Evolutionary conservation across 1,140 invertebrate genomes (phyloP), one percentile per base, ranked within the genome.

Genomic region (Lepidotrigona ventralis): DNA sequence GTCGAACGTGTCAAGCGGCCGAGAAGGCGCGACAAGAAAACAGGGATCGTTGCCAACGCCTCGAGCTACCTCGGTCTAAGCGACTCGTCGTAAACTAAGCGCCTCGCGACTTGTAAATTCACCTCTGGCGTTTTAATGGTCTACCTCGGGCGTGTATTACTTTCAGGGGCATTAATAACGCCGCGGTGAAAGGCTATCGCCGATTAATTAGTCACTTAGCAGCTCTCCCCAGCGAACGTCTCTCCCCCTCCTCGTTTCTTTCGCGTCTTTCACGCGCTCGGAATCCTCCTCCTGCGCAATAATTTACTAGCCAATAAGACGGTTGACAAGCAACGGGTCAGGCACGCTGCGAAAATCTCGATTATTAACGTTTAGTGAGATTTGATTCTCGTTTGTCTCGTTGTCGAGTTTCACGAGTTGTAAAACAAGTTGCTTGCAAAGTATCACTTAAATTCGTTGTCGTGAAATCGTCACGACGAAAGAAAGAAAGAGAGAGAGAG

Each of bases 161-260:
- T 93, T 93, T 92, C 93, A 92, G 84, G 81, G 88, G 89, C 93
- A 93, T 94, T 94, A 94, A 93, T 94, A 94, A 94, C 91, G 70
- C 73, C 81, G 64, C 81, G 84, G 84, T 85, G 89, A 90, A 91
- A 90, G 88, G 88, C 89, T 90, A 91, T 91, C 89, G 87, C 84
- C 92, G 88, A 92, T 92, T 92, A 91, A 92, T 92, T 92, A 91
- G 88, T 90, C 90, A 88, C 90, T 84, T 87, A 76, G 85, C 73
- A 60, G 81, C 75, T 70, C 75, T 78, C 66, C 66, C 75, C 64
- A 58, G 33, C 3, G 15, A 39, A n/a, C 66, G 26, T 69, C 78
- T 85, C 75, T 60, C 54, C 68, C 70, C 60, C 81, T 80, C 80
- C 54, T 84, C 39, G 8, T 46, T 46, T 46, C 39, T 46, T 46